A percentile compares a stretch with the other conserved stretches of the same genome.
Evolutionary conservation across 1,140 invertebrate genomes (phyloP).

Genomic region (Protaetia brevitarsis): DNA sequence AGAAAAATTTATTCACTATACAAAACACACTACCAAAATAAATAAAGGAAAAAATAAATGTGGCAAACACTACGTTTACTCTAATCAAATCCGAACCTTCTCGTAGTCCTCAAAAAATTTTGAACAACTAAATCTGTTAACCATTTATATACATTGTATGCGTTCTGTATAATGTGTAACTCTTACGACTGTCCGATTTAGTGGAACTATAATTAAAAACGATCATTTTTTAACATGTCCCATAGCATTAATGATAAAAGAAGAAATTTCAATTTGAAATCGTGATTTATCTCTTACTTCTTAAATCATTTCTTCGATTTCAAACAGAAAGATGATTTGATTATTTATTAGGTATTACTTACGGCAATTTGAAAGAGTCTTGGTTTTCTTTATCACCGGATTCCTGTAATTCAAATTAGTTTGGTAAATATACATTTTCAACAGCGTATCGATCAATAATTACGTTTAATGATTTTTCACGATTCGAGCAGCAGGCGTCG

Average conservation of each 20-base stretch:
- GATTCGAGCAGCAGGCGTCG: conserved; percentile 52
- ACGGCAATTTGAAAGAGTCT: not conserved
- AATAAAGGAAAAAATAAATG: not conserved
- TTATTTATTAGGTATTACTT: not conserved
- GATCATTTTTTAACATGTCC: not conserved
- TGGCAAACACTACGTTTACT: not conserved
- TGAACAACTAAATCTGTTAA: not conserved
- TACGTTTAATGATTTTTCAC: not conserved
- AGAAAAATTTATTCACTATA: not conserved
- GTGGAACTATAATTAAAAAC: conserved; percentile 15
- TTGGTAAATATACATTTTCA: not conserved
- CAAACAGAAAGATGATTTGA: no score
- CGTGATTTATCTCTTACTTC: no score
- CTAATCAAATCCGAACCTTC: not conserved
- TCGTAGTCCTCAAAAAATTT: not conserved
- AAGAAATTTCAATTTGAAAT: not conserved
- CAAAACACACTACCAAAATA: not conserved
- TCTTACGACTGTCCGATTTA: not conserved
- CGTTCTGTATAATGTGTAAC: not conserved
- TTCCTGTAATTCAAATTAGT: not conserved
- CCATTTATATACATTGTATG: not conserved
- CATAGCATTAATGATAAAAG: not conserved
- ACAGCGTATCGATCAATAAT: not conserved
- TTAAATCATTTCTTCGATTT: no score
- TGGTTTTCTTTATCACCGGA: not conserved